Base-by-base conservation (phyloP, 2,113 vertebrate genomes). In the Chloroceryle aenea region DNA sequence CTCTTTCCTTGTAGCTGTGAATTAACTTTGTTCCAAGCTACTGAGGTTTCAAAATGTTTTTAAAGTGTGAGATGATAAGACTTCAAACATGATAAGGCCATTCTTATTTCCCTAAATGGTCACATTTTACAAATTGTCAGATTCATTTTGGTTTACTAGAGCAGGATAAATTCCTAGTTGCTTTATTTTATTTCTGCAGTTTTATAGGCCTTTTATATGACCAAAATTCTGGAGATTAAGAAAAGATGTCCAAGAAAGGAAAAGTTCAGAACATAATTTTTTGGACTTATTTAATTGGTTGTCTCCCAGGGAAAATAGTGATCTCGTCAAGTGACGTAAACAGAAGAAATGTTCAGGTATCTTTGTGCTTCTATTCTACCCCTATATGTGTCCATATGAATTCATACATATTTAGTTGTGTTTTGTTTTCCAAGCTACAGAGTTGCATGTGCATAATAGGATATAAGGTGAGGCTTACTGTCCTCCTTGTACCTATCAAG, bases 71-170 rank as follows among this genome's bases (percentile, higher is more conserved):
- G 38, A 56, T 26, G 6, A 64, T 90, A 56, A 36, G 27, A 16
- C 75, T 94, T 94, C 67, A 56, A 71, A 74, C 40, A 62, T 93
- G 6, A 4, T 38, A 86, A 80, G 52, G 58, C 17, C 32, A 87
- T 90, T 92, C 42, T 59, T 29, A 56, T 79, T 93, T 96, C 73
- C 38, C 64, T 80, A 56, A n/a, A 82, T 74, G 42, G 50, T 84
- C 80, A 36, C 56, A 77, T 43, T 84, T 67, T 89, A 69, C 30
- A 56, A 85, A 89, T 74, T 40, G 53, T 58, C 74, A n/a, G 23
- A 73, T 96, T 94, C 32, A 34, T 93, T 71, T 96, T 82, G 30
- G 36, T 91, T 87, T 92, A 62, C 43, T 40, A 61, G n/a, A 58
- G 67, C 59, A 85, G 30, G 67, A 90, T 50, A 77, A 88, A 74